Conservation (phyloP, 2,113 vertebrate species). For the Scortum barcoo region DNA sequence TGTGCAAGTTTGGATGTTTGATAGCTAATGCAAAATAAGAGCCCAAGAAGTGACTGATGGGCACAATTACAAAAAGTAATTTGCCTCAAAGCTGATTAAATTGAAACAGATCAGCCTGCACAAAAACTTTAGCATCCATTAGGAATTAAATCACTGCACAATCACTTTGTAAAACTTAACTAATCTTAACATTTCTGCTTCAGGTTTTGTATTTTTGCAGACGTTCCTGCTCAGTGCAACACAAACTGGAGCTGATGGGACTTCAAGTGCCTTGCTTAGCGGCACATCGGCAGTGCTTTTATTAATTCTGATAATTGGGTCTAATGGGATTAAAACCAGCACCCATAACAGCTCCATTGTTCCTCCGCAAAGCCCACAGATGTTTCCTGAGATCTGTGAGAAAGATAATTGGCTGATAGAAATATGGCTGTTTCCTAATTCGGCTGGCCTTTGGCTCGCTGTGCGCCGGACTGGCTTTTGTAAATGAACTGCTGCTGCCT, state of each 20-base stretch:
- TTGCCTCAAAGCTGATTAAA: no score
- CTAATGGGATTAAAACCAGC: background rate
- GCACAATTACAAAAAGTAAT: no score
- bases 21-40: no score
- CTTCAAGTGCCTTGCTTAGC: background rate
- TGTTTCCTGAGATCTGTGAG: background rate
- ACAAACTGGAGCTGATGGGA: background rate
- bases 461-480: slow-evolving; percentile 26
- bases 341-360: background rate
- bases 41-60: no score
- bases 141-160: no score
- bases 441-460: slow-evolving; percentile 22
- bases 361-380: background rate
- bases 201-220: background rate
- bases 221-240: no score
- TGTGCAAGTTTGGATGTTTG: no score
- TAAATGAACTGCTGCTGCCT: slow-evolving; percentile 56
- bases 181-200: no score
- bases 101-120: no score
- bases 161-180: no score
- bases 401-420: slow-evolving; percentile 37
- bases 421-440: slow-evolving; percentile 15
- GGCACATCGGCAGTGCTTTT: background rate
- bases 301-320: background rate
- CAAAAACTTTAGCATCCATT: no score